Evolutionary conservation across 1,140 invertebrate species (phyloP), one percentile per base, ranked within the genome.

Genomic region (Choristoneura fumiferana): DNA sequence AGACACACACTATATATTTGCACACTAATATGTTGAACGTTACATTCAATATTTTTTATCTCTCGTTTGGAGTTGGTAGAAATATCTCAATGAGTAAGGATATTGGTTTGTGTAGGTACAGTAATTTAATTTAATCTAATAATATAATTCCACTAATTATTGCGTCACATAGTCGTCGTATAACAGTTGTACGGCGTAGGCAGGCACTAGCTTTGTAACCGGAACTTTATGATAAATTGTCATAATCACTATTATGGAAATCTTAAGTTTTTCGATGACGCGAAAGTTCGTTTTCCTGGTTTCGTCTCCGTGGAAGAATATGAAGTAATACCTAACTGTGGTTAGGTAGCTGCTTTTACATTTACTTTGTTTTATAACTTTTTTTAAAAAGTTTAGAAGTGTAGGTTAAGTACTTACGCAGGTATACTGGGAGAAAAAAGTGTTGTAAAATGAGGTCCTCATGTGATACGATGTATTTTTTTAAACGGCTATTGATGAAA

Each of bases 131-230:
- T 45, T 29, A 29, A 29, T 29, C 22, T 29, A 29, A 29, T 29
- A 29, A 29, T 29, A 29, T 45, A 22, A 49, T 49, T 49, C 43
- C 8, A 49, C 18, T 22, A 49, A 49, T 22, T 49, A 49, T 49
- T 49, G 18, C 43, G 22, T 33, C 43, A 49, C 22, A 49, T 9
- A 49, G 8, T 49, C 4, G 12, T 12, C 14, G 10, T 5, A 22
- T 49, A 33, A 49, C 43, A 49, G 17, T 49, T 12, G 12, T 13
- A 49, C 17, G 5, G 43, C 43, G 43, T 49, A 22, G 43, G 43
- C 43, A 5, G 18, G 43, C 43, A 2, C 22, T 29, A 29, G 22
- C 22, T 8, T 12, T 10, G 43, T 29, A 49, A 6, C 43, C 12
- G 43, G 43, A 49, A 22, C 12, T n/a, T n/a, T 12, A 49, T 22